phyloP scores from a whole-genome alignment of 2,113 vertebrate genomes.

The Panthera tigris region DNA sequence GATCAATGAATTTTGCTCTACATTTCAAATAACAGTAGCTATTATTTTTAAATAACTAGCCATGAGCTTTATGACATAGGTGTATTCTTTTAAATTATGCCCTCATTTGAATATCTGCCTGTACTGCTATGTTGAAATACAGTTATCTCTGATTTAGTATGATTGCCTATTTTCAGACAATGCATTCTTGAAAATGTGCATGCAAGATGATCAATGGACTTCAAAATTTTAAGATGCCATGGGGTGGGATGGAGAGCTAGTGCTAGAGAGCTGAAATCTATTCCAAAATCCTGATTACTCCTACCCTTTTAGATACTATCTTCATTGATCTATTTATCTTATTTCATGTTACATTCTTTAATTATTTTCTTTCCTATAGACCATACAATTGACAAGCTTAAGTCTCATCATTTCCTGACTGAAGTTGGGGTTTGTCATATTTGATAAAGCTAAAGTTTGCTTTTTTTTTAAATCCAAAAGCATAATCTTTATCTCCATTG shows the following conservation, averaged over 20 bases:
- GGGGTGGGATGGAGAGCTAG: not conserved
- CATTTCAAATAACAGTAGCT: not conserved
- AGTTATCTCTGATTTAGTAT: not conserved
- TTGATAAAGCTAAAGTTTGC: conserved; percentile 33
- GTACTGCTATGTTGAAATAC: not conserved
- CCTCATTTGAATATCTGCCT: not conserved
- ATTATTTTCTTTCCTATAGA: not conserved
- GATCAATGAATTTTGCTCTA: not conserved
- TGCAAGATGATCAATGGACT: not conserved
- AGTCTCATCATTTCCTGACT: not conserved
- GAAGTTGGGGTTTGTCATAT: not conserved
- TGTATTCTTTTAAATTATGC: not conserved
- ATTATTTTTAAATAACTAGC: conserved; percentile 31
- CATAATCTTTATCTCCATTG: not conserved
- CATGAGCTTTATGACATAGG: not conserved
- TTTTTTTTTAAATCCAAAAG: not conserved
- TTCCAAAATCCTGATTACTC: not conserved
- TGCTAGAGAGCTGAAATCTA: not conserved
- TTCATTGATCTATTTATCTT: not conserved
- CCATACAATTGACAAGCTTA: not conserved
- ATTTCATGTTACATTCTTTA: not conserved
- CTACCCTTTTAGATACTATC: not conserved
- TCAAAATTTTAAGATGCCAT: not conserved
- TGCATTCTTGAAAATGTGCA: not conserved
- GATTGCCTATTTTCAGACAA: not conserved